phyloP scores from a whole-genome alignment of 92 coral and sea anemone species.

The Zoanthus solanderi region DNA sequence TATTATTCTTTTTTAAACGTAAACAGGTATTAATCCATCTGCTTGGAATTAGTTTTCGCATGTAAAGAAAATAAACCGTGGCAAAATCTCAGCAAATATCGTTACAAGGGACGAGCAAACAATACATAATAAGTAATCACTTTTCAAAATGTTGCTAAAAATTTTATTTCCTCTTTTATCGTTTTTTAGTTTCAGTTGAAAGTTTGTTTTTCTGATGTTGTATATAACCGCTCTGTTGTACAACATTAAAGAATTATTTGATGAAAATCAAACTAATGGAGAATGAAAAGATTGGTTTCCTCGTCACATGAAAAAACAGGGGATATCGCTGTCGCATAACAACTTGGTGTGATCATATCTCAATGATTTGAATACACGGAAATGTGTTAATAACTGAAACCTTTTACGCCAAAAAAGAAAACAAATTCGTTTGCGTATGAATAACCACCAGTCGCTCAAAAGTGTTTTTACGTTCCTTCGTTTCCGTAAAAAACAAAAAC shows the following conservation, averaged over 20 bases:
- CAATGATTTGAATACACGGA: conserved; percentile 41
- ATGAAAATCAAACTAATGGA: conserved; percentile 27
- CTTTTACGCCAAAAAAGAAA: conserved; percentile 39
- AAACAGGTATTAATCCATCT: conserved; percentile 67
- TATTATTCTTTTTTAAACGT: conserved; percentile 63
- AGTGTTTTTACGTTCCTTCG: conserved; percentile 7
- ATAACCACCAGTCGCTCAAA: conserved; percentile 18
- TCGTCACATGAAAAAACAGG: conserved; percentile 14
- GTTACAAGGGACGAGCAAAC: conserved; percentile 30
- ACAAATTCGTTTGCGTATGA: conserved; percentile 24
- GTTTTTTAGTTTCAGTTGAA: background rate
- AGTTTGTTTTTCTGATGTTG: background rate
- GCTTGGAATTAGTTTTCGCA: conserved; percentile 60
- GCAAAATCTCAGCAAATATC: conserved; percentile 42
- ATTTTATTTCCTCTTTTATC: background rate
- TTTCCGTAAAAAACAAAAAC: conserved; percentile 15
- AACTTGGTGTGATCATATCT: conserved; percentile 43
- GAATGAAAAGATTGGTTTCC: conserved; percentile 2
- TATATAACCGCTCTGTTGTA: background rate
- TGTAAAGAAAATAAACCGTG: conserved; percentile 52
- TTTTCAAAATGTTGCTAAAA: conserved; percentile 35
- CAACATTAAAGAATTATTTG: conserved; percentile 24
- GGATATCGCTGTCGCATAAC: conserved; percentile 18
- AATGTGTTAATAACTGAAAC: conserved; percentile 46
- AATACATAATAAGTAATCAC: conserved; percentile 18